phyloP scores from a whole-genome alignment of 2,888 invertebrate genomes.

The Quadroppia sp. region DNA sequence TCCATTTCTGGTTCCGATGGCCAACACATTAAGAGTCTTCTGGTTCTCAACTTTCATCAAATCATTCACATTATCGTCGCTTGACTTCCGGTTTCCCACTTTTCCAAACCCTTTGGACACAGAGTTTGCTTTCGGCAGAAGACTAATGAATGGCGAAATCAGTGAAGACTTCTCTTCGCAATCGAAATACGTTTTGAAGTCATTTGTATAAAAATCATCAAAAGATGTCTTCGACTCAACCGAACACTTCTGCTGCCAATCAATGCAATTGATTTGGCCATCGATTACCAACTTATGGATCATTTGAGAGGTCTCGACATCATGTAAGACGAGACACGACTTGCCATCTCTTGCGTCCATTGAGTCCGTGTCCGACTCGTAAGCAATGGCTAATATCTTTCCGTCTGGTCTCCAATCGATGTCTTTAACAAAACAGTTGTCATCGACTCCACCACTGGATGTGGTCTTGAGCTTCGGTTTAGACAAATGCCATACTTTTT shows the following conservation, averaged over 20 bases:
- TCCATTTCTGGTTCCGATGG: constrained; percentile 72
- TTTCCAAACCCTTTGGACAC: constrained; percentile 25
- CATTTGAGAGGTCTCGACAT: constrained; percentile 45
- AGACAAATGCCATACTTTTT: constrained; percentile 73
- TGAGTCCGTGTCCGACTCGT: constrained; percentile 46
- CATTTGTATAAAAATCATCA: neutral
- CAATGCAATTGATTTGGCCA: constrained; percentile 41
- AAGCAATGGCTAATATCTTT: constrained; percentile 69
- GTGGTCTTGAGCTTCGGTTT: constrained; percentile 55
- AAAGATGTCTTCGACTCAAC: neutral
- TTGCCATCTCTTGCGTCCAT: constrained; percentile 1
- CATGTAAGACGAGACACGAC: constrained; percentile 43
- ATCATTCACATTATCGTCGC: constrained; percentile 37
- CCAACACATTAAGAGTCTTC: constrained; percentile 64
- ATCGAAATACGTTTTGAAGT: constrained; percentile 13
- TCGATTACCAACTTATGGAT: constrained; percentile 41
- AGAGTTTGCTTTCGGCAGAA: constrained; percentile 32
- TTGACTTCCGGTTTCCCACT: neutral
- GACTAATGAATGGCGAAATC: constrained; percentile 32
- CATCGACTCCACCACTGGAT: neutral
- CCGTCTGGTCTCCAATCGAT: constrained; percentile 94
- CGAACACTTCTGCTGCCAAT: constrained; percentile 48
- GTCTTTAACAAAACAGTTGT: constrained; percentile 21
- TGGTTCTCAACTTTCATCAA: constrained; percentile 55
- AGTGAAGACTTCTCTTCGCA: neutral